A percentile compares a stretch with the other conserved stretches of the same genome.
Evolutionary conservation across 2,113 vertebrate genomes (phyloP).

Genomic region (Siniperca chuatsi): DNA sequence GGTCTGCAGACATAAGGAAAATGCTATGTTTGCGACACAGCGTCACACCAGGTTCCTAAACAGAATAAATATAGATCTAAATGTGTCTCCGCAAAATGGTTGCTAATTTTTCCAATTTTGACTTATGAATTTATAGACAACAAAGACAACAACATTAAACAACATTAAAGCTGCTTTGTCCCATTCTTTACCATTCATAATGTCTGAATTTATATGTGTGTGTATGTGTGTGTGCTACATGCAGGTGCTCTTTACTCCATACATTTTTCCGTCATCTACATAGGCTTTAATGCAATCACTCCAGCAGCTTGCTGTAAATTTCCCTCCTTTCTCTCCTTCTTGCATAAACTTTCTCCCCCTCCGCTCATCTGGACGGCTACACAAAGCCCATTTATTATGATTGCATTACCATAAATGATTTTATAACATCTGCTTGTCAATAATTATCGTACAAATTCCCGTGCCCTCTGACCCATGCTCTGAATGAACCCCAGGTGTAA

Average conservation of each 20-base stretch:
- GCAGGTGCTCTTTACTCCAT: constrained; percentile 50
- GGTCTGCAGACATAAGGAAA: constrained; percentile 21
- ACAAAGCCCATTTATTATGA: constrained; percentile 81
- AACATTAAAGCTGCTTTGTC: constrained; percentile 23
- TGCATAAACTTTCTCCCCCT: constrained; percentile 49
- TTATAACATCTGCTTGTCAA: constrained; percentile 86
- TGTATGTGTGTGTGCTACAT: constrained; percentile 12
- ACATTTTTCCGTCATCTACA: constrained; percentile 24
- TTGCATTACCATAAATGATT: constrained; percentile 87
- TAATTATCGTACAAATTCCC: constrained; percentile 81
- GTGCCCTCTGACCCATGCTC: constrained; percentile 76
- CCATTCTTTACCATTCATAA: constrained; percentile 17
- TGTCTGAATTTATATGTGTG: constrained; percentile 13
- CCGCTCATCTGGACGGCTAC: constrained; percentile 56
- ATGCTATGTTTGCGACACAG: constrained; percentile 26
- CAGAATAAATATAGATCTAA: constrained; percentile 19
- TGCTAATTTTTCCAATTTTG: constrained; percentile 13
- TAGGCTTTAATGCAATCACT: constrained; percentile 48
- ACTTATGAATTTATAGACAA: constrained; percentile 29
- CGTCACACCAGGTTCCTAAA: not conserved
- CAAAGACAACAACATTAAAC: constrained; percentile 14
- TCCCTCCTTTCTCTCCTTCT: constrained; percentile 27
- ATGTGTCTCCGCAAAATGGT: constrained; percentile 3
- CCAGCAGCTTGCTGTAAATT: constrained; percentile 59
- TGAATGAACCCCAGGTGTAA: constrained; percentile 84